phyloP scores from a whole-genome alignment of 2,113 vertebrate genomes.

The Dicaeum eximium region DNA sequence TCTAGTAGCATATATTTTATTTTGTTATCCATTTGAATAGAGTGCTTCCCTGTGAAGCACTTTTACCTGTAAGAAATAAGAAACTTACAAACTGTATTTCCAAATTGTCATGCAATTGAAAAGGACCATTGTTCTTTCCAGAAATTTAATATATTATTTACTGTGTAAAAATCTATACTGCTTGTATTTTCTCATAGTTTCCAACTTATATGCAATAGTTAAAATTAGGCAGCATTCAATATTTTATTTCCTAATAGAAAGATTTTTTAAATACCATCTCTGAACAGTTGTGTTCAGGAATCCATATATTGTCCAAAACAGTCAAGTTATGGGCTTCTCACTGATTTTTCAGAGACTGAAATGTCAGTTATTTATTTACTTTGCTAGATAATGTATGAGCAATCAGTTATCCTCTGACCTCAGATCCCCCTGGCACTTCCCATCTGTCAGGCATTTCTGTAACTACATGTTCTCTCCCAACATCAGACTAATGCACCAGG shows the following conservation, averaged over 20 bases:
- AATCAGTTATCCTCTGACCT: slow-evolving; percentile 48
- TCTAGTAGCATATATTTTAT: neutral
- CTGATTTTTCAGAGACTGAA: neutral
- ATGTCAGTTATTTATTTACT: slow-evolving; percentile 38
- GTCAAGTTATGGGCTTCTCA: neutral
- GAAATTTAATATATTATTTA: neutral
- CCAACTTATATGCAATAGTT: neutral
- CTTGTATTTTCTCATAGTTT: neutral
- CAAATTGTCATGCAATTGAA: neutral
- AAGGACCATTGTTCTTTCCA: neutral
- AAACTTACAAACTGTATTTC: neutral
- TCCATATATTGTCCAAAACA: neutral
- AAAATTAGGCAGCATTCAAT: neutral
- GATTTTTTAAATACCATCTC: neutral
- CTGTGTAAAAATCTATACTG: neutral
- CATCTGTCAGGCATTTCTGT: slow-evolving; percentile 51
- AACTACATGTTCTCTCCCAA: neutral
- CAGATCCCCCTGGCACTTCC: neutral
- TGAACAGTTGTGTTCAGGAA: neutral
- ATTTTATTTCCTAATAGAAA: neutral
- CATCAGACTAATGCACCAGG: neutral
- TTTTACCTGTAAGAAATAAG: neutral
- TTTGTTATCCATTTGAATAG: neutral
- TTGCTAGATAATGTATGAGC: neutral
- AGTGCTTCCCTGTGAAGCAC: neutral